Percentiles rank a stretch among this genome's conserved stretches.
Evolutionary conservation across 2,888 invertebrate species (phyloP).

Genomic region (Rhagophthalmus giganteus): DNA sequence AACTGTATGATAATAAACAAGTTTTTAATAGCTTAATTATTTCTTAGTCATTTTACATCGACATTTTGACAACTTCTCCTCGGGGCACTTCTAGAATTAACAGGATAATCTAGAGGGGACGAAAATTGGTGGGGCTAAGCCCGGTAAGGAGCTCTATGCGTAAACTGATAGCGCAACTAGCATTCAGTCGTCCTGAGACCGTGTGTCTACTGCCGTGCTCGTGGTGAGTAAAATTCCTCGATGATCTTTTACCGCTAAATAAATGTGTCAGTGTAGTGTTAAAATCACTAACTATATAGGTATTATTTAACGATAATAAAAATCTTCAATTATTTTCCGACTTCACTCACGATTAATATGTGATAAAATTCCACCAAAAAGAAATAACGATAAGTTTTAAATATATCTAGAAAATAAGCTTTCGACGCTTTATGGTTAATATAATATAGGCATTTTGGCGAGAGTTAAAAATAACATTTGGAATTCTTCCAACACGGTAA

Average conservation of each 20-base stretch:
- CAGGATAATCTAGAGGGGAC: constrained; percentile 38
- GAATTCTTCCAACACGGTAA: too few relatives aligned
- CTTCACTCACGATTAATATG: too few relatives aligned
- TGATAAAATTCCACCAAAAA: too few relatives aligned
- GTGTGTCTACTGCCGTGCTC: constrained; percentile 44
- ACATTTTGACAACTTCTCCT: constrained; percentile 37
- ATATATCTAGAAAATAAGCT: background rate
- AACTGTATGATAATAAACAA: too few relatives aligned
- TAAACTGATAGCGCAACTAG: constrained; percentile 43
- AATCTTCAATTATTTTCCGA: too few relatives aligned
- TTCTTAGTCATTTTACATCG: constrained; percentile 2
- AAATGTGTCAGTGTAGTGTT: too few relatives aligned
- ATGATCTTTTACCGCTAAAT: too few relatives aligned
- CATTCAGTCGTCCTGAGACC: constrained; percentile 47
- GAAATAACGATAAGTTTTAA: too few relatives aligned
- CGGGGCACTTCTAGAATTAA: constrained; percentile 34
- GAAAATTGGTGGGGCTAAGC: constrained; percentile 37
- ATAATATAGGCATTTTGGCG: background rate
- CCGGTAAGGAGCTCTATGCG: constrained; percentile 39
- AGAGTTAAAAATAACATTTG: background rate
- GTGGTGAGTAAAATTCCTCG: constrained; percentile 38
- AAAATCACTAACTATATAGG: too few relatives aligned
- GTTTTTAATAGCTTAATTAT: too few relatives aligned
- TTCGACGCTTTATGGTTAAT: background rate
- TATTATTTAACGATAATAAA: too few relatives aligned